These are phyloP conservation scores for Pycnonotus jocosus DNA, from an alignment of 2,113 vertebrate genomes.

Conservation along the genomic window DNA sequence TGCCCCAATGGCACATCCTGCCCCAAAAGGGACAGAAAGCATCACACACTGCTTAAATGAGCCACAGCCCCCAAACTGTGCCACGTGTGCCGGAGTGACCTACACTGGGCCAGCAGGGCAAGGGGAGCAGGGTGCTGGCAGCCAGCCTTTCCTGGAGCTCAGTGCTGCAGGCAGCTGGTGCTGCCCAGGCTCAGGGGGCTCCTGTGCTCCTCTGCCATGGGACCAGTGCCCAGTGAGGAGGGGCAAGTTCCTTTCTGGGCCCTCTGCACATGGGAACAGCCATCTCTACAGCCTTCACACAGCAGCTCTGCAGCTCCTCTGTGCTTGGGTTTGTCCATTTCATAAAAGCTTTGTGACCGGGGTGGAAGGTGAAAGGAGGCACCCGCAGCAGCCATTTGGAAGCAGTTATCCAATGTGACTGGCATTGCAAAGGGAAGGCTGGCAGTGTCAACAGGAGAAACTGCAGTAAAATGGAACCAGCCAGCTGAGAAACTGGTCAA, in stretches of 20 bases:
- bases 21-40: neutral
- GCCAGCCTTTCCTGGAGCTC: neutral
- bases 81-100: neutral
- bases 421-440: neutral
- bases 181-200: neutral
- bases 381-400: accelerated
- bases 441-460: neutral
- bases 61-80: neutral
- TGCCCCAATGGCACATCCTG: accelerated
- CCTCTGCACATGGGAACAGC: neutral
- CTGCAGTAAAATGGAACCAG: neutral
- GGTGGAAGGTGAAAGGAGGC: neutral
- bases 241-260: neutral
- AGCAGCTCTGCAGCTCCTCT: neutral
- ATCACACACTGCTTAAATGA: accelerated
- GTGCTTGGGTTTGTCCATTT: accelerated
- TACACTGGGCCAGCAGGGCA: accelerated
- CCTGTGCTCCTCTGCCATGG: accelerated
- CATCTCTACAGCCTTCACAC: neutral
- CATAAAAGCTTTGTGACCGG: neutral
- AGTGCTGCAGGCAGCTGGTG: accelerated
- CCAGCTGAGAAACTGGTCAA: neutral
- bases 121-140: neutral
- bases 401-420: neutral
- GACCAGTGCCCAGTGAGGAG: accelerated